Percentiles rank a stretch among this genome's conserved stretches.
These are phyloP conservation scores for Mycteria americana DNA, from an alignment of 2,797 vertebrate genomes.

Conservation along the genomic window DNA sequence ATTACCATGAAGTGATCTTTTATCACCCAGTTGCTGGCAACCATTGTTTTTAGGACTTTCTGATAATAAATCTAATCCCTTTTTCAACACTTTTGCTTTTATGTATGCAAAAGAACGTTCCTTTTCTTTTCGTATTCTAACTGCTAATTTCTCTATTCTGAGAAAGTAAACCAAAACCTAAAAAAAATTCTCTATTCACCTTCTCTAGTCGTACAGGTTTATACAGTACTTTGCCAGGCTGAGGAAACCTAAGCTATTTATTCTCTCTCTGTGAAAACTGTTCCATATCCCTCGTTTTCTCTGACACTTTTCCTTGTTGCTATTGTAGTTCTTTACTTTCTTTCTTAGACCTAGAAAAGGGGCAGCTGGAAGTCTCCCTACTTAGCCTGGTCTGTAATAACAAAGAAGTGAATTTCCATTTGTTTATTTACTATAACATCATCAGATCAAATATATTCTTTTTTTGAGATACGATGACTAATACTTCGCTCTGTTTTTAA, in stretches of 20 bases:
- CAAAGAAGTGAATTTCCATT: background rate
- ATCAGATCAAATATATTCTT: background rate
- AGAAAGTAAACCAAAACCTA: background rate
- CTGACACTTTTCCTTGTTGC: background rate
- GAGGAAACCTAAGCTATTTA: background rate
- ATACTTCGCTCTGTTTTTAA: background rate
- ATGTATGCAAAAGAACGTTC: background rate
- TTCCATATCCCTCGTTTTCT: background rate
- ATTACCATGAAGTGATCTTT: background rate
- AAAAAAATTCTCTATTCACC: background rate
- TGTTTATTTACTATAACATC: background rate
- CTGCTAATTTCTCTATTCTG: background rate
- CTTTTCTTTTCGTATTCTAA: background rate
- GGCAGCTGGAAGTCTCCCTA: background rate
- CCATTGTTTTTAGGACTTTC: background rate
- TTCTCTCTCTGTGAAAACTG: background rate
- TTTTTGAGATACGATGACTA: background rate
- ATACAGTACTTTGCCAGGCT: background rate
- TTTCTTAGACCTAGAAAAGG: background rate
- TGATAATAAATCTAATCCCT: background rate
- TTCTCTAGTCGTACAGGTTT: background rate
- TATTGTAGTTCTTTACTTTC: background rate
- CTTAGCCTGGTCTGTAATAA: background rate
- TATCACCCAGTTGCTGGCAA: background rate
- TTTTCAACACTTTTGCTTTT: background rate